phyloP scores from a whole-genome alignment of 2,888 invertebrate genomes.

The Tinea semifulvella region DNA sequence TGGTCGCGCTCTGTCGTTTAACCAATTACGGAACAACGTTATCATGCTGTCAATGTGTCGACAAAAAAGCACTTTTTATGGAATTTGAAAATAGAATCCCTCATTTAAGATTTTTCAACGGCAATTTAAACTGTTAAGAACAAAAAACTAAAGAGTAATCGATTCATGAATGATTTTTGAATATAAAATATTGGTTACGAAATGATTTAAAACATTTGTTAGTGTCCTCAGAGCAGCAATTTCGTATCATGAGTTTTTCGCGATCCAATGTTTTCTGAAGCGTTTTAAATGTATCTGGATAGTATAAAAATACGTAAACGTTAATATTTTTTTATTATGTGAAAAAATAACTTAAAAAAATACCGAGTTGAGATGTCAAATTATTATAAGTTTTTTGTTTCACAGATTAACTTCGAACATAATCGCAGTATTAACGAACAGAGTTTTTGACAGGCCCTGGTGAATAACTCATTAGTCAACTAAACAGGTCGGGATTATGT shows the following conservation, averaged over 20 bases:
- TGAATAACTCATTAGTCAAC: constrained; percentile 36
- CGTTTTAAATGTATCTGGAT: too few species aligned
- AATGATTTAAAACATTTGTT: constrained; percentile 3
- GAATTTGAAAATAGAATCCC: constrained; percentile 8
- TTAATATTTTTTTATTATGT: too few species aligned
- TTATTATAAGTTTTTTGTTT: constrained; percentile 2
- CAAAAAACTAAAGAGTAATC: neutral
- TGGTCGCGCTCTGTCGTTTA: constrained; percentile 51
- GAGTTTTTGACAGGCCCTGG: constrained; percentile 5
- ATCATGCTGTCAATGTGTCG: constrained; percentile 45
- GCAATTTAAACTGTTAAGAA: neutral
- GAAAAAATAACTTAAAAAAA: too few species aligned
- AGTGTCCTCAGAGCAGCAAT: too few species aligned
- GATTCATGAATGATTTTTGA: neutral
- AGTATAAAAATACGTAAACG: too few species aligned
- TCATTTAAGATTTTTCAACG: constrained; percentile 1
- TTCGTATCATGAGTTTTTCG: too few species aligned
- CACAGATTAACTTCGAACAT: constrained; percentile 3
- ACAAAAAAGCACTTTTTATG: constrained; percentile 21
- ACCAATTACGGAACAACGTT: constrained; percentile 47
- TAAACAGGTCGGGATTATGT: constrained; percentile 42
- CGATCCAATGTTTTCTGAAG: too few species aligned
- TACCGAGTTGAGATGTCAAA: constrained; percentile 1
- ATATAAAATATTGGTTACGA: neutral
- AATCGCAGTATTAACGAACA: neutral